Base-by-base conservation (phyloP, 2,888 invertebrate species). In the Rapana venosa region DNA sequence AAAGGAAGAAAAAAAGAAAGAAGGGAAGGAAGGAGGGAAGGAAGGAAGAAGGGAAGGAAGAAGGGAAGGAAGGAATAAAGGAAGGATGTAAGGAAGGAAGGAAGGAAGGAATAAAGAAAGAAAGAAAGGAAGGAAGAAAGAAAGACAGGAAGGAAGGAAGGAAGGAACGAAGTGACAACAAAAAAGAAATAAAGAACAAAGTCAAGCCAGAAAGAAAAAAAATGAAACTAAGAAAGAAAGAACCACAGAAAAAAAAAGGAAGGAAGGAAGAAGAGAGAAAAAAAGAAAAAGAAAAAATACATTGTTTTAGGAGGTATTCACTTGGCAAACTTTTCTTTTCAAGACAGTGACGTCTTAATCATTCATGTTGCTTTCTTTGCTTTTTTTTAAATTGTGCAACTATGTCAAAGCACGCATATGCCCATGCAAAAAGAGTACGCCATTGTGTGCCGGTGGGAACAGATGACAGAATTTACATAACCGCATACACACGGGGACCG, bases 51-150 rank as follows among this genome's bases (percentile, higher is more conserved):
- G n/a, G 77, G n/a, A 11, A 77, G 77, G n/a, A n/a, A n/a, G 77
- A n/a, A 11, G 13, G 77, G n/a, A n/a, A 20, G 77, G n/a, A n/a
- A n/a, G n/a, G n/a, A 30, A n/a, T 22, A n/a, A n/a, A 77, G 74
- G 8, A 8, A 47, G 47, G 8, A 8, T 5, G 47, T 13, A n/a
- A 47, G 32, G 13, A n/a, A n/a, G n/a, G 13, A 13, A 79, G 79
- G 22, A 13, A 32, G 32, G 22, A n/a, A 32, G 15, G 13, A 13
- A 79, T 1, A 79, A 2, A 77, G 77, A 77, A n/a, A 77, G 77
- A 77, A n/a, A 77, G 30, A 77, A n/a, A 77, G 77, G 11, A n/a
- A 77, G 77, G n/a, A n/a, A 77, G 77, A 77, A n/a, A 77, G 30
- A 77, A n/a, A 77, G 77, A 77, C 2, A 77, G 77, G n/a, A n/a